phyloP scores from a whole-genome alignment of 2,888 invertebrate genomes.

The Elegia similella region DNA sequence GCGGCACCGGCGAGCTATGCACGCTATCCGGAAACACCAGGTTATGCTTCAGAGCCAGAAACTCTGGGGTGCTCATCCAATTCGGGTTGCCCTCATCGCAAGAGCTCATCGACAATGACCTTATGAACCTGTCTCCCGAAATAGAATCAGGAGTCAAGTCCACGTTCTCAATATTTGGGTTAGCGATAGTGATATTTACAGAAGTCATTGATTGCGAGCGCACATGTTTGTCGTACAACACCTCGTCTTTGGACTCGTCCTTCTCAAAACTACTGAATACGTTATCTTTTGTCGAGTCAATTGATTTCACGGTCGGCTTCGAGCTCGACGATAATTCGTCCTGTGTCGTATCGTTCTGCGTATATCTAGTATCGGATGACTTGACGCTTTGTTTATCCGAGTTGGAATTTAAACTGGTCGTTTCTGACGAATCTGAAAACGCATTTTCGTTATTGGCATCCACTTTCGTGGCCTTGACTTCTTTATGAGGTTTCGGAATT shows the following conservation, averaged over 20 bases:
- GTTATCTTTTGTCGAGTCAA: slow-evolving; percentile 63
- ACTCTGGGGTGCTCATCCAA: slow-evolving; percentile 91
- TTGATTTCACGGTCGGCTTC: slow-evolving; percentile 64
- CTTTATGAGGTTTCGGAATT: slow-evolving; percentile 43
- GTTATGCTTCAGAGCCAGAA: slow-evolving; percentile 90
- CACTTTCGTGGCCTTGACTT: slow-evolving; percentile 42
- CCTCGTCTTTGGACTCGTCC: slow-evolving; percentile 63
- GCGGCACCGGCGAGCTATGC: slow-evolving; percentile 88
- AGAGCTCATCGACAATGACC: slow-evolving; percentile 84
- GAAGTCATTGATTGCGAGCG: slow-evolving; percentile 84
- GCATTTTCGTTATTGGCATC: slow-evolving; percentile 69
- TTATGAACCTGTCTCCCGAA: slow-evolving; percentile 79
- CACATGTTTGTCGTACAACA: slow-evolving; percentile 69
- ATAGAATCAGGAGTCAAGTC: slow-evolving; percentile 84
- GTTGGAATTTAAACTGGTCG: slow-evolving; percentile 74
- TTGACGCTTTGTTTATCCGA: slow-evolving; percentile 77
- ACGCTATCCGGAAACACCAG: slow-evolving; percentile 90
- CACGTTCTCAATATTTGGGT: slow-evolving; percentile 87
- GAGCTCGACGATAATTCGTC: slow-evolving; percentile 66
- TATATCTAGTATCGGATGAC: slow-evolving; percentile 66
- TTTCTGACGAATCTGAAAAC: slow-evolving; percentile 79
- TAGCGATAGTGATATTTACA: slow-evolving; percentile 86
- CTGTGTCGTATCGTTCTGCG: slow-evolving; percentile 67
- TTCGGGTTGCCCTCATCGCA: slow-evolving; percentile 88
- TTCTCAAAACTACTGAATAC: slow-evolving; percentile 61